Evolutionary conservation across 2,888 invertebrate species (phyloP), one percentile per base, ranked within the genome.

Genomic region (Amiota communis): DNA sequence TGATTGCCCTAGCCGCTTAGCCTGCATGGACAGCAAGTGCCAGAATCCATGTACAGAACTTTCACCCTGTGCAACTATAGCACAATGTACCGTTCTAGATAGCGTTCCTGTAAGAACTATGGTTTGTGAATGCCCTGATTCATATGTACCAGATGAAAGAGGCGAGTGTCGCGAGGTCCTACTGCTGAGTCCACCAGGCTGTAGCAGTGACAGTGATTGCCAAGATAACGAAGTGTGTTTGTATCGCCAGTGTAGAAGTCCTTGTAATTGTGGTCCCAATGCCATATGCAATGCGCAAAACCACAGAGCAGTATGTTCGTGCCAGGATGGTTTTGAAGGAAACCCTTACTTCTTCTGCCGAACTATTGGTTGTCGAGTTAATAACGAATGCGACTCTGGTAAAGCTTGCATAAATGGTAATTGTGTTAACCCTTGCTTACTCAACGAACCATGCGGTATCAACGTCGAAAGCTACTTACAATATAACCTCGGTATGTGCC

Each of bases 281-380:
- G 94, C 96, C 56, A 93, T 94, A 80, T 97, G 97, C 85, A 92
- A 93, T 77, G 93, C 97, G 8, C 93, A 93, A 76, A 94, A 96
- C 82, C 97, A 97, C 87, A 93, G 96, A 75, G 96, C 97, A 1
- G 93, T 95, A 53, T 97, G 97, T 88, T 95, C 95, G 3, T 97
- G 97, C 87, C 92, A 93, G 81, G 92, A 94, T 82, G 96, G 96
- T 49, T 96, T 92, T 86, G 95, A 96, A 86, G 97, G 97, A 64
- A 95, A 97, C 90, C 96, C 97, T 2, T 94, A 96, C 86, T 92
- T 94, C 49, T 92, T 92, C 68, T 97, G 97, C 87, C 92, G 93
- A 82, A 92, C 94, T 23, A 93, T 96, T 51, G 97, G 97, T 57
- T 97, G 97, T 87, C 92, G 94, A 76, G 92, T 93, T 9, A 94